Evolutionary conservation across 2,113 vertebrate species (phyloP).

Genomic region (Garra rufa): DNA sequence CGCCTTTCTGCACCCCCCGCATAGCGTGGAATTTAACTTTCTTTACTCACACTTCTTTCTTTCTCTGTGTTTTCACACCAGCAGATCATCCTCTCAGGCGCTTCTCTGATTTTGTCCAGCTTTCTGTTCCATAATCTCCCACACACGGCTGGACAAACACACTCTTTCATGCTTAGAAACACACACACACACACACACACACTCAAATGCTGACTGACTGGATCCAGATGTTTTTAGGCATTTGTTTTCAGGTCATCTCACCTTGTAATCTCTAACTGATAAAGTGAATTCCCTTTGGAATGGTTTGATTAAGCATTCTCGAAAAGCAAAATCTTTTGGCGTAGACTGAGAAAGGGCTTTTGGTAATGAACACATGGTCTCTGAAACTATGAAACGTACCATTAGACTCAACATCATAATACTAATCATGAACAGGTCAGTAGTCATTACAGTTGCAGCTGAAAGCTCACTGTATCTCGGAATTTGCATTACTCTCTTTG

Average conservation of each 20-base stretch:
- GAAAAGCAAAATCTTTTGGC: constrained; percentile 3
- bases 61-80: constrained; percentile 9
- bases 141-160: constrained; percentile 52
- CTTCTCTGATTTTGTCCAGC: constrained; percentile 55
- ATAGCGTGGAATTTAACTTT: constrained; percentile 70
- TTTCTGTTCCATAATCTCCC: constrained; percentile 52
- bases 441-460: constrained; percentile 28
- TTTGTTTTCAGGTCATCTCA: constrained; percentile 45
- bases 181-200: constrained; percentile 42
- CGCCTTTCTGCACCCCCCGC: constrained; percentile 60
- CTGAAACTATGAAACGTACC: constrained; percentile 1
- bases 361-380: constrained; percentile 30
- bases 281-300: constrained; percentile 26
- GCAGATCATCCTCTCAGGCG: constrained; percentile 23
- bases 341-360: constrained; percentile 37
- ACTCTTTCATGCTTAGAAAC: constrained; percentile 42
- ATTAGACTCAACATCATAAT: constrained; percentile 27
- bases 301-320: constrained; percentile 14
- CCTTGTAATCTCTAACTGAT: constrained; percentile 37
- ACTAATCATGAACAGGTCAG: constrained; percentile 39
- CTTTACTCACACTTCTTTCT: constrained; percentile 22
- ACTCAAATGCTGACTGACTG: constrained; percentile 39
- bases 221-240: constrained; percentile 54
- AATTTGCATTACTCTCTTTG: constrained; percentile 28
- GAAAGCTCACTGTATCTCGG: background rate